Conservation (phyloP, 2,888 invertebrate species). For the Scaptomyza flava region DNA sequence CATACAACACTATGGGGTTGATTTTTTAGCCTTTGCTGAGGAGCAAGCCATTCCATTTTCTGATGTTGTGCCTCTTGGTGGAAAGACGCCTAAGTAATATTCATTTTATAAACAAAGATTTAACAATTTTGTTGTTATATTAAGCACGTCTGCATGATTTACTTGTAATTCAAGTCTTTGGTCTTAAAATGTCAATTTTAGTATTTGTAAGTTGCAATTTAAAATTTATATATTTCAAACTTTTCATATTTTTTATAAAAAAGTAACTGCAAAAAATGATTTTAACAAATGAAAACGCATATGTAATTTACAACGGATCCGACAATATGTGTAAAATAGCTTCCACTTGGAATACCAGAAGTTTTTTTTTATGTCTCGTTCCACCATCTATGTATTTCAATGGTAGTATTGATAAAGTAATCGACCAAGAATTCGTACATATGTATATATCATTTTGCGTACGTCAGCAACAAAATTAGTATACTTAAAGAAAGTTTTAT, state of each 20-base stretch:
- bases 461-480: no score
- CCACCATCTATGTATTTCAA: no score
- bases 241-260: background rate
- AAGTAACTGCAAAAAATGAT: background rate
- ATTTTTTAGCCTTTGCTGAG: conserved; percentile 86
- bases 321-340: no score
- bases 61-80: conserved; percentile 60
- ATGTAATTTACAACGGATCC: no score
- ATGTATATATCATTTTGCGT: no score
- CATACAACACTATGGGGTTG: conserved; percentile 86
- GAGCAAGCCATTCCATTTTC: conserved; percentile 74
- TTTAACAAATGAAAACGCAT: no score
- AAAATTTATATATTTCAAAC: background rate
- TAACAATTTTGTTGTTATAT: background rate
- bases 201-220: background rate
- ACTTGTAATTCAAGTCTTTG: background rate
- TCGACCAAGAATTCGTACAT: no score
- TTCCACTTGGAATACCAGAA: no score
- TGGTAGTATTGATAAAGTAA: no score
- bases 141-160: conserved; percentile 3
- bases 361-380: no score
- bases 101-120: background rate
- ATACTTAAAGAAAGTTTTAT: no score
- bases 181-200: background rate
- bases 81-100: background rate